Base-by-base conservation (phyloP, 2,797 vertebrate species). In the Cephalopachus bancanus region DNA sequence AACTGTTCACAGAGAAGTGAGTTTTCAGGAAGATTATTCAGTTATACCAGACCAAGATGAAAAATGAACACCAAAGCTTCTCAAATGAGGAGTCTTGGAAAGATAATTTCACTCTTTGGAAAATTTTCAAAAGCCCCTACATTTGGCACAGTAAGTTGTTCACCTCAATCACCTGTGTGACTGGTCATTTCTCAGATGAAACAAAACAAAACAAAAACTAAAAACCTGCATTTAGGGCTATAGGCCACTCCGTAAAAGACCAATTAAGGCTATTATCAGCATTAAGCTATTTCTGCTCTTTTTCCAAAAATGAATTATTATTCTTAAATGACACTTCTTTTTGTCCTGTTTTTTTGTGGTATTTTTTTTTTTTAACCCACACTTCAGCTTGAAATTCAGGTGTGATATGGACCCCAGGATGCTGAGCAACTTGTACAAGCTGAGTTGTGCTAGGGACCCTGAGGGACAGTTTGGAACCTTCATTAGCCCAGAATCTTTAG, bases 401-500 rank as follows among this genome's bases (percentile, higher is more conserved):
- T 67, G 24, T 78, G 74, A 96, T 97, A 97, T 79, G 93, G 59
- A 94, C 53, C 24, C 17, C 60, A 19, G 69, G n/a, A 64, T 78
- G 72, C 83, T 92, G 89, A 92, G 90, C n/a, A 92, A 81, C 67
- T 72, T 72, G 89, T 67, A 91, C 57, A 37, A 51, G 59, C 81
- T 64, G 90, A 95, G 78, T 83, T 57, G 59, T 71, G 80, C 87
- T 75, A 79, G 72, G 69, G 80, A 75, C 78, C 89, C 92, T 57
- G 76, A 78, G 85, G 89, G 69, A 89, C 79, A 93, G 94, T 93
- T 71, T 97, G 96, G 93, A 96, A 88, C 85, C 75, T 96, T 97
- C 83, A 93, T 97, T 97, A 97, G 86, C 83, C 94, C 49, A 75
- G 91, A 97, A 93, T 95, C 94, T 97, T 95, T 94, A 97, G 95